Evolutionary conservation across 64 coral and sea anemone genomes (phyloP).

Genomic region (Actinia equina): DNA sequence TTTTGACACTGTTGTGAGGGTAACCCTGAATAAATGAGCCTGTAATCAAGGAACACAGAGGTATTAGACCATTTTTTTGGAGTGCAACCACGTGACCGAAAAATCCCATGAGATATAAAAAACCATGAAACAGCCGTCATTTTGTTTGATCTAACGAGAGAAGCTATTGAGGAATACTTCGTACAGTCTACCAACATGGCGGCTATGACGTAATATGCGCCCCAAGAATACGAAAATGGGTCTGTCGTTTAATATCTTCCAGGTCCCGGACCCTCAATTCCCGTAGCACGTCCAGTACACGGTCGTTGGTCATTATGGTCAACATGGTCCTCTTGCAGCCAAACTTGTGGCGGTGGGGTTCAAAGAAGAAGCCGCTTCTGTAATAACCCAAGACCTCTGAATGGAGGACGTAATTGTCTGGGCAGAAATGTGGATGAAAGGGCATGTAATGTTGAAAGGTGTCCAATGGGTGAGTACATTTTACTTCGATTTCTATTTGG

Average conservation of each 20-base stretch:
- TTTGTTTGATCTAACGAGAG: no score
- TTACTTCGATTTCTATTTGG: background rate
- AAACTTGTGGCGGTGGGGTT: slow-evolving; percentile 42
- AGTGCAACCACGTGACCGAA: no score
- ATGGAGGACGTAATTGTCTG: slow-evolving; percentile 35
- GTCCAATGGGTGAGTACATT: slow-evolving; percentile 37
- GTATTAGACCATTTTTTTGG: no score
- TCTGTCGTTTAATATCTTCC: background rate
- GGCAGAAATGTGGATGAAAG: slow-evolving; percentile 28
- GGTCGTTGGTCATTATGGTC: slow-evolving; percentile 60
- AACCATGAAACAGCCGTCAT: no score
- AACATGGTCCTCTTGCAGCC: slow-evolving; percentile 48
- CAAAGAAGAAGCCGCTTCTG: slow-evolving; percentile 36
- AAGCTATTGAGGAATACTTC: no score
- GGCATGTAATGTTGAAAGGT: slow-evolving; percentile 35
- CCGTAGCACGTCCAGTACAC: slow-evolving; percentile 1
- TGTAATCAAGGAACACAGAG: no score
- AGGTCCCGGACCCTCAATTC: background rate
- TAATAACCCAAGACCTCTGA: slow-evolving; percentile 24
- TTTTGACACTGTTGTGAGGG: no score
- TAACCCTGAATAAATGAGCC: no score
- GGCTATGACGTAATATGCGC: no score
- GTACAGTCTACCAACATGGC: no score
- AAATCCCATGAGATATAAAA: no score
- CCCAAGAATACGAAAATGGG: no score